Conservation (phyloP, 2,888 invertebrate genomes). For the Aromia moschata region DNA sequence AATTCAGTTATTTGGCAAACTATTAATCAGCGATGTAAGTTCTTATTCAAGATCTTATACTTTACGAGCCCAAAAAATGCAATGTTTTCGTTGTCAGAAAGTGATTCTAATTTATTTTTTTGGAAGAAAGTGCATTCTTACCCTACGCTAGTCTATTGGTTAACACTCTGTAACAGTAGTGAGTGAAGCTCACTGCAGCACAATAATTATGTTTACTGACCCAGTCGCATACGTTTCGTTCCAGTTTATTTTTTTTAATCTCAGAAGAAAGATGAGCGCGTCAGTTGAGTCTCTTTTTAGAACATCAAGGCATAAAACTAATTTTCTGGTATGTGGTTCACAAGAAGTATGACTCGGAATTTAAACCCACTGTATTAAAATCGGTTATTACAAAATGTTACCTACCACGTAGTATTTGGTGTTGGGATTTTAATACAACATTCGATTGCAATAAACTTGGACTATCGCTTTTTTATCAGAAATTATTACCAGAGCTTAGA, state of each 20-base stretch:
- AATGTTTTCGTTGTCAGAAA: too few relatives aligned
- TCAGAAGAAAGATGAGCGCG: too few relatives aligned
- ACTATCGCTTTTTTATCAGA: not conserved
- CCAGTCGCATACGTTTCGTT: not conserved
- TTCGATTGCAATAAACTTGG: not conserved
- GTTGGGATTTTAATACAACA: not conserved
- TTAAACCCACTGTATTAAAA: not conserved
- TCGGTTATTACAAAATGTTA: not conserved
- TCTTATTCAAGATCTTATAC: too few relatives aligned
- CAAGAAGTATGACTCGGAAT: not conserved
- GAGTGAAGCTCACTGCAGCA: too few relatives aligned
- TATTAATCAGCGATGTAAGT: too few relatives aligned
- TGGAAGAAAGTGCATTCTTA: too few relatives aligned
- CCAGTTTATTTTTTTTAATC: not conserved
- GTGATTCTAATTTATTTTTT: too few relatives aligned
- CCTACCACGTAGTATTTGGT: slow-evolving; percentile 6
- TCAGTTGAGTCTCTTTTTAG: not conserved
- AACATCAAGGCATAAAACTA: not conserved
- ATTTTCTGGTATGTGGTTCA: slow-evolving; percentile 1
- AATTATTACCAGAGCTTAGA: slow-evolving; percentile 4
- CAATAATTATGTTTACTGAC: not conserved
- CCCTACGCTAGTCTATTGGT: too few relatives aligned
- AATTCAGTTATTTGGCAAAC: too few relatives aligned
- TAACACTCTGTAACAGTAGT: too few relatives aligned
- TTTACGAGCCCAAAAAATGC: too few relatives aligned